Percentiles rank a stretch among this genome's conserved stretches.
Conservation (phyloP, 1,140 invertebrate genomes). For the Planococcus citri region DNA sequence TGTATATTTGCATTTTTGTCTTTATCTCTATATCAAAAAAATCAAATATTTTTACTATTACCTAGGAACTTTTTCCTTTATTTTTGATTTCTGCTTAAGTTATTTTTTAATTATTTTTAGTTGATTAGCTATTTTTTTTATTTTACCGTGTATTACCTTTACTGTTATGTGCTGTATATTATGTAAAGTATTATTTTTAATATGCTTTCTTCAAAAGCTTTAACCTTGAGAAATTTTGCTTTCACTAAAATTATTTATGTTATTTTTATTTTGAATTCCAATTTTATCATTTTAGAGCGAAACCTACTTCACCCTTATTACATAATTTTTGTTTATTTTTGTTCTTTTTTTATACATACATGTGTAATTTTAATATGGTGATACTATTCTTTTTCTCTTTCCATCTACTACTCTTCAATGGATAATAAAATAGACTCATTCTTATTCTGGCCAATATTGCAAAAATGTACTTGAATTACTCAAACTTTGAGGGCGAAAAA, state of each 20-base stretch:
- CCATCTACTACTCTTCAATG: not conserved
- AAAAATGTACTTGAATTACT: too few species aligned
- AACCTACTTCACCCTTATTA: not conserved
- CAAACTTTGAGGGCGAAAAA: not conserved
- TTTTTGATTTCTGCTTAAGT: constrained; percentile 3
- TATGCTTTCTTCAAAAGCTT: constrained; percentile 3
- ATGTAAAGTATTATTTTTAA: constrained; percentile 5
- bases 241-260: not conserved
- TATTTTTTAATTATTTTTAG: not conserved
- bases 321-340: not conserved
- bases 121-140: constrained; percentile 1
- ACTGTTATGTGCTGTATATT: constrained; percentile 7
- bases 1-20: constrained; percentile 7
- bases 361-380: not conserved
- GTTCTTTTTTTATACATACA: not conserved
- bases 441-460: too few species aligned
- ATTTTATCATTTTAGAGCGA: not conserved
- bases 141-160: not conserved
- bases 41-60: constrained; percentile 8
- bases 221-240: not conserved
- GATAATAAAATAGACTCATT: too few species aligned
- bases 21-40: constrained; percentile 6
- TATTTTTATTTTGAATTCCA: not conserved
- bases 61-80: constrained; percentile 1
- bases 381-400: constrained; percentile 3